These are phyloP conservation scores for Acanthopagrus latus DNA, from an alignment of 2,797 vertebrate genomes.

Conservation along the genomic window DNA sequence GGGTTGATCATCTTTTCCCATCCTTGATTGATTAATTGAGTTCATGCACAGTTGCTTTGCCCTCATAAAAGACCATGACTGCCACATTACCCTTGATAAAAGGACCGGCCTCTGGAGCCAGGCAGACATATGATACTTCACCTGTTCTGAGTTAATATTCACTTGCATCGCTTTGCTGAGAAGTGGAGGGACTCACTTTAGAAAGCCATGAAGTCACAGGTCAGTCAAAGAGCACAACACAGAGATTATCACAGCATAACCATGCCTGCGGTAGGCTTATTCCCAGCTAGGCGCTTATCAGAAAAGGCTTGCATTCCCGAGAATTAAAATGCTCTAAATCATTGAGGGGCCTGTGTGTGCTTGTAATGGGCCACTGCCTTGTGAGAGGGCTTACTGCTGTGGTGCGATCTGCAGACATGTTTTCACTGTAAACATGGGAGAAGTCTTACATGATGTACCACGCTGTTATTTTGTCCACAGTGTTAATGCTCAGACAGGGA, in stretches of 20 bases:
- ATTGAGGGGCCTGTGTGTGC: conserved; percentile 70
- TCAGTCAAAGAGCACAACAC: conserved; percentile 31
- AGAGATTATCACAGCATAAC: conserved; percentile 50
- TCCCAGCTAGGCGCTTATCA: conserved; percentile 63
- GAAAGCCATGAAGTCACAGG: conserved; percentile 47
- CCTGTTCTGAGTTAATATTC: conserved; percentile 48
- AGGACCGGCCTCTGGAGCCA: background rate
- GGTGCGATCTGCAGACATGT: conserved; percentile 68
- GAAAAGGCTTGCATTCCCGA: conserved; percentile 71
- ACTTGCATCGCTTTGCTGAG: conserved; percentile 22
- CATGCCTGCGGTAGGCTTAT: conserved; percentile 32
- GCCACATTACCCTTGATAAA: conserved; percentile 30
- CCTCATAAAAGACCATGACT: background rate
- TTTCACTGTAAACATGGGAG: conserved; percentile 75
- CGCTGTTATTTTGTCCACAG: conserved; percentile 73
- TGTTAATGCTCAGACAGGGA: conserved; percentile 66
- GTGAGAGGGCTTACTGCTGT: conserved; percentile 63
- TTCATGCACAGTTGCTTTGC: background rate
- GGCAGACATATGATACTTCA: conserved; percentile 34
- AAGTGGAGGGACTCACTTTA: conserved; percentile 40
- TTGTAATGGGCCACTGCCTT: conserved; percentile 69
- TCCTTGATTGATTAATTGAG: background rate
- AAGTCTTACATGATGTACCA: conserved; percentile 59
- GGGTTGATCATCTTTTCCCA: background rate
- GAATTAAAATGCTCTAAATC: conserved; percentile 75